These are phyloP conservation scores for Sialia sialis DNA, from an alignment of 2,113 vertebrate species.

Conservation along the genomic window DNA sequence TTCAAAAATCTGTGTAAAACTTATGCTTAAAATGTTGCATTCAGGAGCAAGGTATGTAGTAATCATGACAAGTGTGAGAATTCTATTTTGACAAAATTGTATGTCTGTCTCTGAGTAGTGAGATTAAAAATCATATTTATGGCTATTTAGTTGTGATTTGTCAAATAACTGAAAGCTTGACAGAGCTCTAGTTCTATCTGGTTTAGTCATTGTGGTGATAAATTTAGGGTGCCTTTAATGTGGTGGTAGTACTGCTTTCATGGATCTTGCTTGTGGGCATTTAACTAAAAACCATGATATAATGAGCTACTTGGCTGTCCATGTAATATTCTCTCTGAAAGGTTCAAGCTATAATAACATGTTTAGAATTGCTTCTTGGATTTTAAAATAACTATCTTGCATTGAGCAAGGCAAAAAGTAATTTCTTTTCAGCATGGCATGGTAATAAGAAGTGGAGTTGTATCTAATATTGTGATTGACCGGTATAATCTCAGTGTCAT, in stretches of 20 bases:
- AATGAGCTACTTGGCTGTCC: neutral
- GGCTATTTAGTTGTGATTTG: neutral
- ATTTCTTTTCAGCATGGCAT: neutral
- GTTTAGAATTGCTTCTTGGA: neutral
- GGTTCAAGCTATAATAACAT: neutral
- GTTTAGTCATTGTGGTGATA: neutral
- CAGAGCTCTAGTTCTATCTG: neutral
- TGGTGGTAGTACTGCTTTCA: neutral
- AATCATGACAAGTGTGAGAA: neutral
- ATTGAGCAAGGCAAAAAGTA: neutral
- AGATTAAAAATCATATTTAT: neutral
- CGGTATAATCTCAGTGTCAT: neutral
- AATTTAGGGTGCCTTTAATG: neutral
- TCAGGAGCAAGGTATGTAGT: neutral
- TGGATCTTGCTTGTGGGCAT: neutral
- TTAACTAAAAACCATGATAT: neutral
- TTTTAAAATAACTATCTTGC: neutral
- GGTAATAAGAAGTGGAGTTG: neutral
- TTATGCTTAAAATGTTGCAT: neutral
- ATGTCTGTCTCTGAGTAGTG: neutral
- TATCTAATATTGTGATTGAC: neutral
- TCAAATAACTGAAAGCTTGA: neutral
- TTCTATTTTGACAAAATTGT: neutral
- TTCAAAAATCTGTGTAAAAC: neutral
- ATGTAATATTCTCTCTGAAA: slow-evolving; percentile 36